Conservation (phyloP, 2,113 vertebrate genomes). For the Dicrurus megarhynchus region DNA sequence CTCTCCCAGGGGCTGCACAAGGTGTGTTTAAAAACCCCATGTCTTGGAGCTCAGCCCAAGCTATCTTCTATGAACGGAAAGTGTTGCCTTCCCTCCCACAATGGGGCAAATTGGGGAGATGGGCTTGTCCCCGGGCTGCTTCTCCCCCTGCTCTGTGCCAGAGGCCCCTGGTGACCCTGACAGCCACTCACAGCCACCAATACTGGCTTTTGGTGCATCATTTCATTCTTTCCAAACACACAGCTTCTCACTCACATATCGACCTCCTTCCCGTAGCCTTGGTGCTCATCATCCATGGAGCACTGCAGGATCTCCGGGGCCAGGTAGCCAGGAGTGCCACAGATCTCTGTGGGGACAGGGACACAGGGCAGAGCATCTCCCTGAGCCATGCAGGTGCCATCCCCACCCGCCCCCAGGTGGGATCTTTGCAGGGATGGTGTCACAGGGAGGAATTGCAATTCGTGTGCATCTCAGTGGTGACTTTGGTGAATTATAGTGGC, state of each 20-base stretch:
- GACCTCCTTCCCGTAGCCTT: slow-evolving; percentile 87
- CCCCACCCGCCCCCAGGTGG: not conserved
- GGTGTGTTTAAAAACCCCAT: not conserved
- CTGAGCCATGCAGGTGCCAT: not conserved
- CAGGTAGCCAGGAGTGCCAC: slow-evolving; percentile 93
- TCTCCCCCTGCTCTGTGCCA: not conserved
- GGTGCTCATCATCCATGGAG: slow-evolving; percentile 89
- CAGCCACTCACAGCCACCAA: rapidly evolving
- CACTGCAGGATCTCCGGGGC: slow-evolving; percentile 95
- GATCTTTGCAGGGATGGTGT: not conserved
- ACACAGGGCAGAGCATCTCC: not conserved
- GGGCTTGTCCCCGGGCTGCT: not conserved
- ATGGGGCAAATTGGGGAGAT: rapidly evolving
- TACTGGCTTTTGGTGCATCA: not conserved
- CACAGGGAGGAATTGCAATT: not conserved
- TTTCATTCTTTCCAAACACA: not conserved
- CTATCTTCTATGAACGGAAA: not conserved
- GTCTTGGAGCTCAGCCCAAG: not conserved
- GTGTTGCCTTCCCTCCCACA: not conserved
- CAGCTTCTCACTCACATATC: slow-evolving; percentile 84
- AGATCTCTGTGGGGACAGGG: slow-evolving; percentile 82
- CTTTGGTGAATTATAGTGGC: not conserved
- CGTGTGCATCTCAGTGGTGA: not conserved
- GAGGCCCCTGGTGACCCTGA: not conserved
- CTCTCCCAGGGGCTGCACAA: not conserved